These are phyloP conservation scores for Leucoptera coffeella DNA, from an alignment of 2,888 invertebrate species.

Conservation along the genomic window DNA sequence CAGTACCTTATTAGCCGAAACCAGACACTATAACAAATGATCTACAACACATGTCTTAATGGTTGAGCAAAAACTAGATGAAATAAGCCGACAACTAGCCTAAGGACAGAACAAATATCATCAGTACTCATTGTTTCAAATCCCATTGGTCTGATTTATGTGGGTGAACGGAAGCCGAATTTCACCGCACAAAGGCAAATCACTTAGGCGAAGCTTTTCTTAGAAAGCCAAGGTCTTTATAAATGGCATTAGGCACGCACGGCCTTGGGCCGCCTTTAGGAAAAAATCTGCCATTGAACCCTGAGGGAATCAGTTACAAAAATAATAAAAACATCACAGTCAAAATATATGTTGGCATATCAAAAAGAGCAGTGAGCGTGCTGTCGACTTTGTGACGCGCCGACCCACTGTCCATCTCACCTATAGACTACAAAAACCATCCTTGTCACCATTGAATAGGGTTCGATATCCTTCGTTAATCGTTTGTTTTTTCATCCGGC, in stretches of 20 bases:
- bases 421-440: neutral
- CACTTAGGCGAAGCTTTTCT: too few species aligned
- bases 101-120: too few species aligned
- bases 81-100: too few species aligned
- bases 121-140: too few species aligned
- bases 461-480: constrained; percentile 6
- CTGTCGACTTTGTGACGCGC: constrained; percentile 38
- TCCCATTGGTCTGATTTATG: too few species aligned
- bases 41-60: too few species aligned
- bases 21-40: too few species aligned
- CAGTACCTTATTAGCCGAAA: too few species aligned
- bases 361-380: constrained; percentile 36
- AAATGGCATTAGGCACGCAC: constrained; percentile 27
- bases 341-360: constrained; percentile 48
- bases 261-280: constrained; percentile 19
- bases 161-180: too few species aligned
- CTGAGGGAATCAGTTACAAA: constrained; percentile 38
- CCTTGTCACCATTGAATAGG: neutral
- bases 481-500: constrained; percentile 17
- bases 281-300: constrained; percentile 31
- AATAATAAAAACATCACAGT: constrained; percentile 54
- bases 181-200: too few species aligned
- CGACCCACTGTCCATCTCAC: constrained; percentile 16
- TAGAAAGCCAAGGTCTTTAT: too few species aligned
- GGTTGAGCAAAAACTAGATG: too few species aligned